A percentile compares a stretch with the other conserved stretches of the same genome.
Conservation (phyloP, 2,888 invertebrate genomes). For the Periphyllus acericola region DNA sequence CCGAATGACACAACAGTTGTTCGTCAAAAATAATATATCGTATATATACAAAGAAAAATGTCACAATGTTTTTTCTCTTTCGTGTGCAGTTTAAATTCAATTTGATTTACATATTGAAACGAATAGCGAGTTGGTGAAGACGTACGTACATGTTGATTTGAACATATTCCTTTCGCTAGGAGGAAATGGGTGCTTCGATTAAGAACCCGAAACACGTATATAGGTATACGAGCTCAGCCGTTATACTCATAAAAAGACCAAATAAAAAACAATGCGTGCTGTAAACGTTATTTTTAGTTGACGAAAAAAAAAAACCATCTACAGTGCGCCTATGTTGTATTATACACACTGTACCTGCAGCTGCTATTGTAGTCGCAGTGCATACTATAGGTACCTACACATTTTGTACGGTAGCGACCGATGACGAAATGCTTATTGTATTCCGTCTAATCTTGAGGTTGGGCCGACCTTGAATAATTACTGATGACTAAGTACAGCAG, state of each 20-base stretch:
- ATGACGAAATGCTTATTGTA: constrained; percentile 31
- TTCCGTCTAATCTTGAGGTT: constrained; percentile 44
- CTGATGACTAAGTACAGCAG: constrained; percentile 34
- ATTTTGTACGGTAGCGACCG: neutral
- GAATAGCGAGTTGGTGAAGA: neutral
- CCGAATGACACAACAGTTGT: neutral
- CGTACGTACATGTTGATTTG: neutral
- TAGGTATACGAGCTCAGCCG: neutral
- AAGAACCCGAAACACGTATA: constrained; percentile 8
- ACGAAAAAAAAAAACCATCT: too few relatives aligned
- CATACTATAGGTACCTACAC: neutral
- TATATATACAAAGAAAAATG: neutral
- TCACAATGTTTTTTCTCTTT: neutral
- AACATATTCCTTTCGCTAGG: neutral
- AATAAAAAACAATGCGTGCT: neutral
- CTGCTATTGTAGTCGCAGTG: neutral
- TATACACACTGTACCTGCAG: neutral
- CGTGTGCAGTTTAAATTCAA: neutral
- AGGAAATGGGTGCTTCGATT: neutral
- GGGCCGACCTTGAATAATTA: constrained; percentile 41
- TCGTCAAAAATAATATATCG: neutral
- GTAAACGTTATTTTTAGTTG: constrained; percentile 3
- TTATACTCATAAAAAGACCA: neutral
- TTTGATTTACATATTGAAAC: neutral
- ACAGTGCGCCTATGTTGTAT: neutral